Conservation (phyloP, 2,797 vertebrate genomes). For the Rhinogobio ventralis region DNA sequence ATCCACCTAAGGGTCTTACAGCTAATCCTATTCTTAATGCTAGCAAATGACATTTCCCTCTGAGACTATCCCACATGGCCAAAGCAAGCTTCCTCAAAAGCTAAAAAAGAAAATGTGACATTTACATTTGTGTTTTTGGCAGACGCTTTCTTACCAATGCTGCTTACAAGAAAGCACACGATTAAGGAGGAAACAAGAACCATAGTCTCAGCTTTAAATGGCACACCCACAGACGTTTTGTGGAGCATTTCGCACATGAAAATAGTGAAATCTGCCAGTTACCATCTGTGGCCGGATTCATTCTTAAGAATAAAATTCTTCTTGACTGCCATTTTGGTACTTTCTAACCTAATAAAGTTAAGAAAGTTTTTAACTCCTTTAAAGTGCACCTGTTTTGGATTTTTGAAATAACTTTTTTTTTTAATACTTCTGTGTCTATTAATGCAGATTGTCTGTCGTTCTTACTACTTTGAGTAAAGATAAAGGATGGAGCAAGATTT, state of each 20-base stretch:
- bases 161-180: neutral
- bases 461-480: too few relatives aligned
- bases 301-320: neutral
- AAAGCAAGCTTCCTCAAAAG: conserved; percentile 19
- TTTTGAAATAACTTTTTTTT: too few relatives aligned
- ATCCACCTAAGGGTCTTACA: neutral
- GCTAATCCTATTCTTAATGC: conserved; percentile 28
- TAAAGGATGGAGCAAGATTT: too few relatives aligned
- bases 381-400: too few relatives aligned
- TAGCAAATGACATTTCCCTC: conserved; percentile 30
- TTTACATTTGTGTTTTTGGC: conserved; percentile 12
- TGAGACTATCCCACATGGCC: conserved; percentile 32
- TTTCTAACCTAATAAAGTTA: neutral
- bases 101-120: conserved; percentile 20
- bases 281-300: neutral
- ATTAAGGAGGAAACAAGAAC: neutral
- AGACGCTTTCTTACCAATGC: neutral
- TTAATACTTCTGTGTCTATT: too few relatives aligned
- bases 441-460: too few relatives aligned
- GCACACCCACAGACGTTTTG: neutral
- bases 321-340: neutral
- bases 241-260: neutral
- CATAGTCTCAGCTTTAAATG: neutral
- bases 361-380: neutral
- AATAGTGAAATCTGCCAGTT: neutral